Evolutionary conservation across 2,888 invertebrate genomes (phyloP), one percentile per base, ranked within the genome.

Genomic region (Phaonia tiefii): DNA sequence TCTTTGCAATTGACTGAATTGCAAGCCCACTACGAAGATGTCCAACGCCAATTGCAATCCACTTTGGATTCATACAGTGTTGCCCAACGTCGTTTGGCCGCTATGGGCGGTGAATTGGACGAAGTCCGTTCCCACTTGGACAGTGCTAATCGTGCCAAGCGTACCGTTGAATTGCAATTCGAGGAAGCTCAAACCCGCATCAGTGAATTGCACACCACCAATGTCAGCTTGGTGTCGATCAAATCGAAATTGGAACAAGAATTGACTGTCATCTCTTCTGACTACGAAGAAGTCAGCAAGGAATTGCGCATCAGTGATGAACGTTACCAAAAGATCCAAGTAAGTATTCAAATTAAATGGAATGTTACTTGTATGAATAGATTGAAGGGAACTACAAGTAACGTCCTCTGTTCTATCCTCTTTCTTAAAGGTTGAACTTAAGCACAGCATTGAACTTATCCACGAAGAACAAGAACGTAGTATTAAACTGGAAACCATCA

Each of bases 271-370:
- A 94, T 99, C 87, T 96, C 98, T 86, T 95, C 97, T 86, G 99
- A 99, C 92, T 97, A 99, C 91, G 99, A 99, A 90, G 99, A 99
- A 92, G 96, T 99, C 89, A 96, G 97, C 91, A 97, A 97, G 92
- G 98, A 98, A 91, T 93, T 98, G 89, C 95, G 96, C 91, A 94
- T 97, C 87, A 94, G 95, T 89, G 98, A 98, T 90, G 98, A 98
- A 92, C 96, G 98, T 92, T 98, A 95, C 93, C 98, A 98, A 92
- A 96, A 97, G 91, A 96, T 97, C 85, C 93, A 94, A 92, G 94
- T 94, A 89, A 85, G 86, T 84, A 25, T 25, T 70, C 8, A 49
- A 7, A 49, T 1, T 15, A 31, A 26, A 31, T 11, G 2, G 49
- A 22, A n/a, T 20, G 10, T 39, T 15, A n/a, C 20, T 37, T n/a